These are phyloP conservation scores for Heliocidaris tuberculata DNA, from an alignment of 35 echinoderm and acorn worm species.

Conservation along the genomic window DNA sequence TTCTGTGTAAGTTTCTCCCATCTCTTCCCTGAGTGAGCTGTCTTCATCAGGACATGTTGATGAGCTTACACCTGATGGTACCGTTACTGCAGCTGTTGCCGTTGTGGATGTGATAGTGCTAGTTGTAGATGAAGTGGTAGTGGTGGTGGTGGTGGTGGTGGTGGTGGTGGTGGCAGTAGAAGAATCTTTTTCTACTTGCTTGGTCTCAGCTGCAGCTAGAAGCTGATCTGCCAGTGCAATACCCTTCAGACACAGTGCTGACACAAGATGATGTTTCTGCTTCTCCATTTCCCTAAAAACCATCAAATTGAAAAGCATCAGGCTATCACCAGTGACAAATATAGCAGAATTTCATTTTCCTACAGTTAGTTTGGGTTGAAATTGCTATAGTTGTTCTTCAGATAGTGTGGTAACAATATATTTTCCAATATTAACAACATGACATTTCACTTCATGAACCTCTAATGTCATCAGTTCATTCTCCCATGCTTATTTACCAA, in stretches of 20 bases:
- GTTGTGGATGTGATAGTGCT: not conserved
- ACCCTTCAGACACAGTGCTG: slow-evolving; percentile 74
- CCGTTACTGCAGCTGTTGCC: not conserved
- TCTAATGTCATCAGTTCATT: no score
- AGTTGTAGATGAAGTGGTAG: not conserved
- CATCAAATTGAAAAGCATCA: slow-evolving; percentile 15
- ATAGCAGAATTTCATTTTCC: no score
- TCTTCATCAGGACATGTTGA: slow-evolving; percentile 59
- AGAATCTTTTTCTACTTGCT: slow-evolving; percentile 35
- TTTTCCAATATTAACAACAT: no score
- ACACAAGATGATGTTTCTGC: slow-evolving; percentile 74
- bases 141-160: not conserved
- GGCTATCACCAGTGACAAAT: no score
- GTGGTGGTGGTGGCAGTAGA: slow-evolving; percentile 2
- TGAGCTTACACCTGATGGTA: slow-evolving; percentile 24
- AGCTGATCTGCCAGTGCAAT: slow-evolving; percentile 68
- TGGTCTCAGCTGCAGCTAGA: slow-evolving; percentile 9
- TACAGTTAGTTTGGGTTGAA: no score
- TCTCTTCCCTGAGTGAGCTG: slow-evolving; percentile 48
- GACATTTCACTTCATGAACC: no score
- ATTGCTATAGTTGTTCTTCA: no score
- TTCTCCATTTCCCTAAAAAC: slow-evolving; percentile 91
- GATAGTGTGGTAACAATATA: no score
- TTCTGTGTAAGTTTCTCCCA: slow-evolving; percentile 75
- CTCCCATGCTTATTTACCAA: no score